Base-by-base conservation (phyloP, 2,888 invertebrate genomes). In the Lepidonotus clava region DNA sequence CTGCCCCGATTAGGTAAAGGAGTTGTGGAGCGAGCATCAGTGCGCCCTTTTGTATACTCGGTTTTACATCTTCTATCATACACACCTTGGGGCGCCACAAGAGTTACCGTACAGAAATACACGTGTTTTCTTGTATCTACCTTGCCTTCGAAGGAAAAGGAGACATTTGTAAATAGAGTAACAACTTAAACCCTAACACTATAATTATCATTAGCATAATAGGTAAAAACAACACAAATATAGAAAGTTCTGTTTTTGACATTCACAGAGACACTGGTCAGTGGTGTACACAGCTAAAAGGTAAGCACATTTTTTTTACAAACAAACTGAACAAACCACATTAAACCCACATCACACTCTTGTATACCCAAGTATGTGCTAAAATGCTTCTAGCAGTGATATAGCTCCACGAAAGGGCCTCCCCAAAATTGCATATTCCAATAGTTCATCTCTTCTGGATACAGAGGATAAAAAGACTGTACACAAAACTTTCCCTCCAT, bases 231-330 rank as follows among this genome's bases (percentile, higher is more conserved):
- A 71, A 71, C 36, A 5, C 71, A 71, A 34, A 24, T 71, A 28
- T 24, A 61, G 21, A n/a, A n/a, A n/a, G n/a, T 28, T 21, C 61
- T 61, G 1, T n/a, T 61, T 28, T 2, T 71, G 18, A 14, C 38
- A 18, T 71, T 36, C 38, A 36, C 71, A 38, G 71, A 71, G 56
- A 14, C 71, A 71, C 38, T 36, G 71, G 34, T 11, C 71, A 71
- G 34, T 36, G 71, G 34, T 11, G 56, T 34, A 38, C 38, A 18
- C 14, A 38, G 36, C 11, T 36, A 34, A 36, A 71, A 38, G 71
- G 36, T 71, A 24, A 71, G 71, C 71, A 71, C 36, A 71, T 14
- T 38, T 71, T n/a, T n/a, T n/a, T n/a, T n/a, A n/a, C n/a, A 71
- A n/a, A 71, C 38, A 71, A 71, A 71, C n/a, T 0, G 4, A 5